These are phyloP conservation scores for Scaptomyza caliginosa DNA, from an alignment of 2,888 invertebrate genomes.

Conservation along the genomic window DNA sequence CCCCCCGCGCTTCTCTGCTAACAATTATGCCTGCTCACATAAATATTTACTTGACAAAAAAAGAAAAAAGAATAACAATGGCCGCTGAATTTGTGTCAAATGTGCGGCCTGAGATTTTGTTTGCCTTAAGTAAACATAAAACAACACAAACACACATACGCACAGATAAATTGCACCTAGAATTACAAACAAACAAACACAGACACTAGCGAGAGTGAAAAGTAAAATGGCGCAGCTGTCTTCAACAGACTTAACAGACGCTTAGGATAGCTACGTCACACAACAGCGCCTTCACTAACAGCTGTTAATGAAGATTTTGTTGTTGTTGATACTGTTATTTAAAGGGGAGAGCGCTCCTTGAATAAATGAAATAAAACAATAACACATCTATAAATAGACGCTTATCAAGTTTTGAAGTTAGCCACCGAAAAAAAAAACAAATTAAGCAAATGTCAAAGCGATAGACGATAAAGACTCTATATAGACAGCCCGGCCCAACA, in stretches of 20 bases:
- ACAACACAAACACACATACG: conserved; percentile 20
- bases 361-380: conserved; percentile 17
- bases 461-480: conserved; percentile 11
- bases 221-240: conserved; percentile 40
- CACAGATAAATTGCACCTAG: conserved; percentile 17
- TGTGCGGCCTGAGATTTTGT: conserved; percentile 68
- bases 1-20: neutral
- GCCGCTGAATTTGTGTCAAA: conserved; percentile 70
- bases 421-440: conserved; percentile 28
- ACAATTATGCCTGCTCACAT: conserved; percentile 48
- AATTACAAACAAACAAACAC: conserved; percentile 17
- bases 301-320: conserved; percentile 34
- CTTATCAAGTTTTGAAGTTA: conserved; percentile 51
- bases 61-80: conserved; percentile 31
- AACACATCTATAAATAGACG: conserved; percentile 46
- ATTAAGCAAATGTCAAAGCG: conserved; percentile 44
- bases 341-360: conserved; percentile 25
- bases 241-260: conserved; percentile 19
- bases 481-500: conserved; percentile 3
- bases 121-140: conserved; percentile 62
- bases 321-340: conserved; percentile 2
- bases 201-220: conserved; percentile 28
- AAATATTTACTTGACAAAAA: conserved; percentile 60
- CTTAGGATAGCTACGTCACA: conserved; percentile 2
- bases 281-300: conserved; percentile 19